A percentile compares a stretch with the other conserved stretches of the same genome.
phyloP scores from a whole-genome alignment of 2,113 vertebrate species.

The Sturnus vulgaris region DNA sequence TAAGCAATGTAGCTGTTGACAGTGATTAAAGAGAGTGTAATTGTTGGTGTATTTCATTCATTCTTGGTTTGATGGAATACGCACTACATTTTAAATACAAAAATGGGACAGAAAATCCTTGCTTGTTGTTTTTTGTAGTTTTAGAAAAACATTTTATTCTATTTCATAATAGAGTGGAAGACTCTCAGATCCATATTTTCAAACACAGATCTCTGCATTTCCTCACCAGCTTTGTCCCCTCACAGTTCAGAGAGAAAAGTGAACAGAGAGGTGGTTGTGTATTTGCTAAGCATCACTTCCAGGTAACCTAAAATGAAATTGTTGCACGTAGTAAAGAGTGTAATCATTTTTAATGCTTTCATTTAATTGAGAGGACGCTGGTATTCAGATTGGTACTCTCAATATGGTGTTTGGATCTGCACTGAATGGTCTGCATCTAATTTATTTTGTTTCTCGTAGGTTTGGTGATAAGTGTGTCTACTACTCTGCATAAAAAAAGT shows the following conservation, averaged over 20 bases:
- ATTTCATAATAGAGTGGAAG: neutral
- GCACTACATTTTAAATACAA: neutral
- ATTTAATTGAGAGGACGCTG: neutral
- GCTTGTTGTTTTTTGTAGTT: neutral
- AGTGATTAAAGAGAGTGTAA: slow-evolving; percentile 3
- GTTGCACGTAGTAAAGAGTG: neutral
- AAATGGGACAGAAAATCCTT: neutral
- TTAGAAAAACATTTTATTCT: neutral
- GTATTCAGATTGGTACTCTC: neutral
- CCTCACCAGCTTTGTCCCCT: neutral
- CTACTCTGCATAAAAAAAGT: neutral
- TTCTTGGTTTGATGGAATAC: neutral
- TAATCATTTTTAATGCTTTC: neutral
- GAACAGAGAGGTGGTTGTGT: neutral
- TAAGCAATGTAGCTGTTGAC: neutral
- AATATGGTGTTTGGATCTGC: neutral
- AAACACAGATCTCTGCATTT: neutral
- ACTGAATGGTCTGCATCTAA: neutral
- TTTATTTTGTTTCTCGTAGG: neutral
- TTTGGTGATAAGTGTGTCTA: neutral
- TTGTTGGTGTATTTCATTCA: neutral
- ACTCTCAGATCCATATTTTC: neutral
- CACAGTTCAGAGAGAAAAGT: neutral
- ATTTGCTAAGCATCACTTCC: neutral
- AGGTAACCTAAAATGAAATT: neutral